Base-by-base conservation (phyloP, 2,888 invertebrate genomes). In the Dyspetes luteomarginatus region DNA sequence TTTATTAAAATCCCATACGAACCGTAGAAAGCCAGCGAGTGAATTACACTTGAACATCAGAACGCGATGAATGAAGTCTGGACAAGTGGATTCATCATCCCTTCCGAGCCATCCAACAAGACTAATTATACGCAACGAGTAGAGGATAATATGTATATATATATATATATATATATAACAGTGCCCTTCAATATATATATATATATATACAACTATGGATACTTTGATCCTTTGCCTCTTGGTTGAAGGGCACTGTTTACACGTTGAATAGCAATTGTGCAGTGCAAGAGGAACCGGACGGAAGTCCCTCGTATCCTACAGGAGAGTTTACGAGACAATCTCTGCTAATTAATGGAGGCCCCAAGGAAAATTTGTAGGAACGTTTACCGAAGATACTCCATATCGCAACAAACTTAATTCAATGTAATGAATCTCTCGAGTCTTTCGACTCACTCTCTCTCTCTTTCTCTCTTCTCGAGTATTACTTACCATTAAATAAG, bases 301-400 rank as follows among this genome's bases (percentile, higher is more conserved):
- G 77, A 81, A 81, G 81, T 78, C 17, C 69, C 65, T 78, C 74
- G 15, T 78, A 55, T n/a, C n/a, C n/a, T n/a, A 64, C 52, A 19
- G 28, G 45, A 64, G 55, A 64, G 55, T 58, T 30, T 65, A 79
- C 72, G 60, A 78, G 72, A 76, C 72, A 80, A 80, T 80, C 81
- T 81, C 77, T 55, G 50, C 74, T 81, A 81, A 81, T 81, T 81
- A 78, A 81, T 81, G 69, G 74, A 81, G 81, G 77, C 78, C 74
- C 74, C 58, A 52, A 69, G 56, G 52, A 65, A 74, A 65, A 74
- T 77, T 74, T 41, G 71, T 65, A 62, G 64, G 28, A 55, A 74
- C 73, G 76, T 68, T 77, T 77, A 81, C 77, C 77, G 74, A 81
- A 48, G 60, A 28, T 43, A 58, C 67, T 73, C 65, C 36, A n/a